phyloP scores from a whole-genome alignment of 2,113 vertebrate species.

The Stegostoma tigrinum region DNA sequence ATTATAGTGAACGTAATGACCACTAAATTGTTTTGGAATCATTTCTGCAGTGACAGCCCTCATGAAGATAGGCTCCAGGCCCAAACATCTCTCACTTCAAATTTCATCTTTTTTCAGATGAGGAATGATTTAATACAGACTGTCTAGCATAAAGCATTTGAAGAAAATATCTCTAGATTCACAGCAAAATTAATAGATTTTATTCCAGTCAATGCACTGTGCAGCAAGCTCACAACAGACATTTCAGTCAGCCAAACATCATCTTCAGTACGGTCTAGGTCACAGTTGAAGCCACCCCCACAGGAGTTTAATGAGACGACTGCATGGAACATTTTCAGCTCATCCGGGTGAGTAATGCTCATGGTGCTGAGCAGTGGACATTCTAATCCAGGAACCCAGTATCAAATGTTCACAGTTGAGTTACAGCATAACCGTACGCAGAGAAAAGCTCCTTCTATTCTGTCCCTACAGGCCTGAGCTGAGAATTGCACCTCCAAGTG shows the following conservation, averaged over 20 bases:
- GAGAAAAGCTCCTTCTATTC: neutral
- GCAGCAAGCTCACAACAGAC: neutral
- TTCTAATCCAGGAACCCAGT: neutral
- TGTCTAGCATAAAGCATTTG: neutral
- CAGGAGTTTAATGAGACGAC: neutral
- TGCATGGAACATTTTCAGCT: neutral
- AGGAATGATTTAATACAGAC: neutral
- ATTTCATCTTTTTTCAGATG: neutral
- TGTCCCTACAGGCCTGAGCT: neutral
- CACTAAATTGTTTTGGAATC: neutral
- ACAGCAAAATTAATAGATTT: neutral
- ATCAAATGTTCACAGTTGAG: neutral
- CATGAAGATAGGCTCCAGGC: neutral
- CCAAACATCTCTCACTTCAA: neutral
- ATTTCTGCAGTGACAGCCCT: neutral
- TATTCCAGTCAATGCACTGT: neutral
- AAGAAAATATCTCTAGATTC: neutral
- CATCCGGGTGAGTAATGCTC: neutral
- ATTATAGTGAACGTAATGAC: neutral
- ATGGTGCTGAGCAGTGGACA: neutral
- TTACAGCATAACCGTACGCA: neutral
- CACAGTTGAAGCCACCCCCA: neutral
- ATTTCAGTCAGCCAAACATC: neutral
- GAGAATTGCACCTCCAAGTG: neutral
- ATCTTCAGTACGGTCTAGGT: neutral